Conservation (phyloP, 2,797 vertebrate species). For the Tokudaia muenninki region DNA sequence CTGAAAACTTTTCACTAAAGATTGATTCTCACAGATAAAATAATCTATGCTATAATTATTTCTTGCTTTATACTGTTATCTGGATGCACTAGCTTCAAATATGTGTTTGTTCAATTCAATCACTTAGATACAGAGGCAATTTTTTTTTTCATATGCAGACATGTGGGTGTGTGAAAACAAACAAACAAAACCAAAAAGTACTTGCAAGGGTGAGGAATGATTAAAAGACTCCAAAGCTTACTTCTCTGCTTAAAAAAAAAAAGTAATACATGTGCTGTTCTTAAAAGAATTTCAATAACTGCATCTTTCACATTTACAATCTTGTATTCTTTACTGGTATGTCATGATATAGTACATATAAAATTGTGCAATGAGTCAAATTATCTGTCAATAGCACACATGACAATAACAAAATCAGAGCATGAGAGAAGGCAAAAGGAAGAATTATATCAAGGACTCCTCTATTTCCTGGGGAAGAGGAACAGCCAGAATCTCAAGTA, state of each 20-base stretch:
- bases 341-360: background rate
- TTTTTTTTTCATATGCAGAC: background rate
- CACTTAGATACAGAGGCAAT: background rate
- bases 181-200: background rate
- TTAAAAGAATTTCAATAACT: background rate
- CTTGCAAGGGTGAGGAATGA: rapidly evolving
- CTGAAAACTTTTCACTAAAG: background rate
- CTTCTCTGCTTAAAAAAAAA: background rate
- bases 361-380: background rate
- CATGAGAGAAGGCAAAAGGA: background rate
- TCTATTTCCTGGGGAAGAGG: background rate
- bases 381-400: background rate
- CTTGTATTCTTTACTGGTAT: background rate
- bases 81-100: background rate
- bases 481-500: background rate
- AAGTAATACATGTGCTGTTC: background rate
- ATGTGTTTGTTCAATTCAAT: background rate
- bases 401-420: background rate
- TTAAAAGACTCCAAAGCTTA: background rate
- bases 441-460: background rate
- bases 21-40: background rate
- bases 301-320: background rate
- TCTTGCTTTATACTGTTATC: background rate
- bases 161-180: background rate
- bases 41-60: background rate